phyloP scores from a whole-genome alignment of 2,797 vertebrate genomes.

The Sebastes taczanowskii region DNA sequence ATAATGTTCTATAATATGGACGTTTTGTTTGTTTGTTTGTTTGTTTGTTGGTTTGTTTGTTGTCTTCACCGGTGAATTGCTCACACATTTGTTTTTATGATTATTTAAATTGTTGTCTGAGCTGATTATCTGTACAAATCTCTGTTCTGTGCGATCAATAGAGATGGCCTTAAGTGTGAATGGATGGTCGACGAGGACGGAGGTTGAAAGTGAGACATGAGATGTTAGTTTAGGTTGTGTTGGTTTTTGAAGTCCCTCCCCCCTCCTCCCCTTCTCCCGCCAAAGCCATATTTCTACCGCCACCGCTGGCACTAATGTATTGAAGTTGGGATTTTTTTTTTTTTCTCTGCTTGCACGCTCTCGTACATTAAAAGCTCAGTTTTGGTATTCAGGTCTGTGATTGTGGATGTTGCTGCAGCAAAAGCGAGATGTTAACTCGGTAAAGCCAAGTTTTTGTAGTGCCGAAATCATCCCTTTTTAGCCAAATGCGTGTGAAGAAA shows the following conservation, averaged over 20 bases:
- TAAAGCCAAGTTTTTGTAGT: conserved; percentile 21
- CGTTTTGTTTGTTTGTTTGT: conserved; percentile 32
- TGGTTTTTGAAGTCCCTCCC: neutral
- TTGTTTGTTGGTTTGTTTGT: conserved; percentile 3
- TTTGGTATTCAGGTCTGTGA: conserved; percentile 6
- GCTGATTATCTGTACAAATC: conserved; percentile 11
- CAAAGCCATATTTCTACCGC: conserved; percentile 69
- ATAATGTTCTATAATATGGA: conserved; percentile 53
- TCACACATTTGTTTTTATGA: conserved; percentile 52
- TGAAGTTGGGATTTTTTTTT: neutral
- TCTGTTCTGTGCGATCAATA: conserved; percentile 34
- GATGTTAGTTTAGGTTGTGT: conserved; percentile 14
- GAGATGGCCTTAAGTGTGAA: conserved; percentile 67
- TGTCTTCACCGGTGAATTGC: conserved; percentile 39
- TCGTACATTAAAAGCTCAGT: neutral
- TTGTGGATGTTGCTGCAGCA: neutral
- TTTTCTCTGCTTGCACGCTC: conserved; percentile 5
- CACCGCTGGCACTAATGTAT: conserved; percentile 13
- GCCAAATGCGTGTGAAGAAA: conserved; percentile 52
- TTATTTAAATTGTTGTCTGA: conserved; percentile 59
- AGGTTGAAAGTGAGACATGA: conserved; percentile 16
- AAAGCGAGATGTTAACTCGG: neutral
- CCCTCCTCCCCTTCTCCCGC: neutral
- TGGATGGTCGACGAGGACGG: conserved; percentile 19
- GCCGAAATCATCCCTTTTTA: conserved; percentile 26